Evolutionary conservation across 2,113 vertebrate species (phyloP).

Genomic region (Lota lota): DNA sequence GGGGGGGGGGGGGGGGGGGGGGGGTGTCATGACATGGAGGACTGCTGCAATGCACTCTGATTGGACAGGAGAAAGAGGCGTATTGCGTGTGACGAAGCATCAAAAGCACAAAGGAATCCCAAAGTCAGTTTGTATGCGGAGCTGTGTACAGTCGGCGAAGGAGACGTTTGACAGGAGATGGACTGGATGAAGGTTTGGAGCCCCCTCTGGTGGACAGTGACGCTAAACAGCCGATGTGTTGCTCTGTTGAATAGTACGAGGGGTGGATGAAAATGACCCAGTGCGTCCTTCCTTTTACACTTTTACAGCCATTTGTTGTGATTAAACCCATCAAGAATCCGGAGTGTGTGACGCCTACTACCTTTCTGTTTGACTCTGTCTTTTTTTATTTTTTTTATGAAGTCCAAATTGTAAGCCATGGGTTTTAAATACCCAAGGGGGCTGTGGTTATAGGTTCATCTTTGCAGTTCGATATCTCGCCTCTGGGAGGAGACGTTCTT

Average conservation of each 20-base stretch:
- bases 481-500: too few relatives aligned
- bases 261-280: slow-evolving; percentile 42
- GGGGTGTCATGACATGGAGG: background rate
- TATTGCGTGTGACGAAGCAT: too few relatives aligned
- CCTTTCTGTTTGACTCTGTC: background rate
- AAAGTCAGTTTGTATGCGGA: too few relatives aligned
- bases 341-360: background rate
- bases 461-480: too few relatives aligned
- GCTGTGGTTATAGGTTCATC: too few relatives aligned
- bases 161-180: too few relatives aligned
- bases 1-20: too few relatives aligned
- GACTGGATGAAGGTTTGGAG: too few relatives aligned
- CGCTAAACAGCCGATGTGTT: slow-evolving; percentile 28
- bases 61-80: slow-evolving; percentile 12
- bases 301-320: slow-evolving; percentile 75
- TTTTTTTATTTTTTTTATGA: background rate
- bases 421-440: too few relatives aligned
- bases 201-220: background rate
- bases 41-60: slow-evolving; percentile 8
- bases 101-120: too few relatives aligned
- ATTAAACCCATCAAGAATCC: slow-evolving; percentile 61
- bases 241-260: slow-evolving; percentile 28
- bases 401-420: too few relatives aligned
- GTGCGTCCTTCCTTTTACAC: slow-evolving; percentile 69
- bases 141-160: too few relatives aligned